Conservation (phyloP, 2,113 vertebrate genomes). For the Clarias batrachus region DNA sequence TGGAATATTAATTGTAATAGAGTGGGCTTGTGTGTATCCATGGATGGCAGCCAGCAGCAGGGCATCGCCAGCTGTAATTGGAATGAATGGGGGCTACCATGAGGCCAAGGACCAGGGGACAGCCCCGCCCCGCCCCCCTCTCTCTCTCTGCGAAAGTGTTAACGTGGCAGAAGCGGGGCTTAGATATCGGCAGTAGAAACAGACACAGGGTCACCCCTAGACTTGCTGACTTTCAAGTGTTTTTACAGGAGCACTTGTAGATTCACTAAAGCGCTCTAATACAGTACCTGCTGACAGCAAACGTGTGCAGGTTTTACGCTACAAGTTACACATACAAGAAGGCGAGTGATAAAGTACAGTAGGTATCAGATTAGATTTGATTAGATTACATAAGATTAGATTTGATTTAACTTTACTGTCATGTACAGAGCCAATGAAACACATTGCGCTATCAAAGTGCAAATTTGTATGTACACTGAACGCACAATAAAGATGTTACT, state of each 20-base stretch:
- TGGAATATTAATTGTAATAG: slow-evolving; percentile 11
- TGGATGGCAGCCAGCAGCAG: slow-evolving; percentile 26
- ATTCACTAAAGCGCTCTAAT: slow-evolving; percentile 36
- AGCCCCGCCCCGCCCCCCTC: background rate
- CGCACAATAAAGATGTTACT: background rate
- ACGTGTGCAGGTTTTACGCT: background rate
- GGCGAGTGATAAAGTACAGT: background rate
- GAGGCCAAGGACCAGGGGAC: slow-evolving; percentile 34
- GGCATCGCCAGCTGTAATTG: slow-evolving; percentile 22
- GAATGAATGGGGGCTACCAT: slow-evolving; percentile 27
- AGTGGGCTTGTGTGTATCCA: slow-evolving; percentile 1
- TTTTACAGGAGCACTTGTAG: background rate
- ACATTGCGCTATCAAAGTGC: no score
- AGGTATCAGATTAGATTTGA: background rate
- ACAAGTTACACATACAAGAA: background rate
- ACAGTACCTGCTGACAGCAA: slow-evolving; percentile 40
- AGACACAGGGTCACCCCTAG: slow-evolving; percentile 26
- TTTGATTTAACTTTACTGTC: no score
- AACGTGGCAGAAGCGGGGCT: slow-evolving; percentile 37
- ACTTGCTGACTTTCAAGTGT: slow-evolving; percentile 28
- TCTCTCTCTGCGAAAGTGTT: slow-evolving; percentile 32
- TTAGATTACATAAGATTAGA: no score
- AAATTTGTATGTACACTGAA: background rate
- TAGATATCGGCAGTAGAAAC: slow-evolving; percentile 1
- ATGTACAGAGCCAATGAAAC: no score